Evolutionary conservation across 2,113 vertebrate species (phyloP).

Genomic region (Odobenus rosmarus): DNA sequence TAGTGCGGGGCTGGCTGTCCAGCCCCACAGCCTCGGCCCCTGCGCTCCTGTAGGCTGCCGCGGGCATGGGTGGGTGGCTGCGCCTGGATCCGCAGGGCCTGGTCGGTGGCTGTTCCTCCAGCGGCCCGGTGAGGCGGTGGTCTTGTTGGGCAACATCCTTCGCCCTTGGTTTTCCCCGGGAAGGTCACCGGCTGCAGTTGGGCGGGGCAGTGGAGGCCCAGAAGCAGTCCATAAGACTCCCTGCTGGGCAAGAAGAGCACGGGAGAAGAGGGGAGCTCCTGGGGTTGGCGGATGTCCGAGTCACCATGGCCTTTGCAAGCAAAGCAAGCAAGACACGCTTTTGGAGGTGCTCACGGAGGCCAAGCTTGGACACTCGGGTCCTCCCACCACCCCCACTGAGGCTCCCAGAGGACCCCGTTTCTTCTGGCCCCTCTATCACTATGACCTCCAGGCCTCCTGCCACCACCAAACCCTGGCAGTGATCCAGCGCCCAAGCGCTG

Average conservation of each 20-base stretch:
- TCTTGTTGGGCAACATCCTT: neutral
- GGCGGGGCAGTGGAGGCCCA: neutral
- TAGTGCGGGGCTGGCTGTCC: neutral
- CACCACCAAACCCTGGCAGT: too few species aligned
- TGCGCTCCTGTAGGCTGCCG: fast-evolving
- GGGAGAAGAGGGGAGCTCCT: neutral
- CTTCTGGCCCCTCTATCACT: neutral
- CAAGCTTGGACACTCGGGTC: neutral
- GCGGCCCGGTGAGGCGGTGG: fast-evolving
- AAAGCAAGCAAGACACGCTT: neutral
- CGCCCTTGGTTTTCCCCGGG: neutral
- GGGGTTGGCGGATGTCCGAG: neutral
- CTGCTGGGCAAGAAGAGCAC: neutral
- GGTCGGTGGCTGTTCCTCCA: neutral
- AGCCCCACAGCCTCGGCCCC: neutral
- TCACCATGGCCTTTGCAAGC: neutral
- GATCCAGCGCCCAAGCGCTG: neutral
- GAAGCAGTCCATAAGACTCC: neutral
- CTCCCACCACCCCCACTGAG: neutral
- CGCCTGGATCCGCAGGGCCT: neutral
- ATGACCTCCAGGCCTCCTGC: too few species aligned
- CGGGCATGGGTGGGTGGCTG: neutral
- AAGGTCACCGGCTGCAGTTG: neutral
- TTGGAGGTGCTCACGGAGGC: fast-evolving
- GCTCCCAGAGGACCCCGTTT: neutral